phyloP scores from a whole-genome alignment of 2,797 vertebrate species.

The Melanotaenia pygmaea region DNA sequence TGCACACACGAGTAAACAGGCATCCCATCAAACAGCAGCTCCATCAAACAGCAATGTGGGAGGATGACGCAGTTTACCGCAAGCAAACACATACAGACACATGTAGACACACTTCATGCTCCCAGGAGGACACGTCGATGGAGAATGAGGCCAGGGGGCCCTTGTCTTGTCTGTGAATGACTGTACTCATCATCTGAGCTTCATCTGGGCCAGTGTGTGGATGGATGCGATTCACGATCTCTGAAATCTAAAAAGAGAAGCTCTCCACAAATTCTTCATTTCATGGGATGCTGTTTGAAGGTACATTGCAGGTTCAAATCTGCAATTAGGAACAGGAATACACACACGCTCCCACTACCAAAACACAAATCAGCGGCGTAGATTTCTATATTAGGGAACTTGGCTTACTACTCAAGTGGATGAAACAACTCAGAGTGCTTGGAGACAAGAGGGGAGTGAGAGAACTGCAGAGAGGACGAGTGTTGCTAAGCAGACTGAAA shows the following conservation, averaged over 20 bases:
- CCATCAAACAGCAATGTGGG: constrained; percentile 44
- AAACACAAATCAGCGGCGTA: constrained; percentile 36
- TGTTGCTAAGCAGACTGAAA: constrained; percentile 81
- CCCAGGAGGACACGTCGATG: constrained; percentile 57
- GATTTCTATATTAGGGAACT: constrained; percentile 51
- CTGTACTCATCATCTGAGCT: constrained; percentile 62
- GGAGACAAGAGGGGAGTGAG: constrained; percentile 70
- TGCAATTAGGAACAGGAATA: constrained; percentile 11
- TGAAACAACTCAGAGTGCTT: constrained; percentile 64
- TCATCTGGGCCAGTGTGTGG: constrained; percentile 45
- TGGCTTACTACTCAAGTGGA: constrained; percentile 54
- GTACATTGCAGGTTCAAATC: constrained; percentile 46
- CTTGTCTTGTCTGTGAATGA: constrained; percentile 67
- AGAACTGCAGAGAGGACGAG: constrained; percentile 68
- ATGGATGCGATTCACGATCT: constrained; percentile 7
- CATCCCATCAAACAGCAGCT: constrained; percentile 46
- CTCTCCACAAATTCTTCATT: constrained; percentile 22
- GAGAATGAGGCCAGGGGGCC: constrained; percentile 75
- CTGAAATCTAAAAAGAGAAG: constrained; percentile 42
- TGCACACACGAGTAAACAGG: constrained; percentile 24
- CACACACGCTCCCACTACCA: neutral
- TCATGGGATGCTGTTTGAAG: constrained; percentile 27
- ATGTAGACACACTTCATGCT: constrained; percentile 59
- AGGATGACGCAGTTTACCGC: constrained; percentile 57
- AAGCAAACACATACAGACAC: constrained; percentile 49